A percentile compares a stretch with the other conserved stretches of the same genome.
phyloP scores from a whole-genome alignment of 2,113 vertebrate genomes.

The Himantopus leucocephalus region DNA sequence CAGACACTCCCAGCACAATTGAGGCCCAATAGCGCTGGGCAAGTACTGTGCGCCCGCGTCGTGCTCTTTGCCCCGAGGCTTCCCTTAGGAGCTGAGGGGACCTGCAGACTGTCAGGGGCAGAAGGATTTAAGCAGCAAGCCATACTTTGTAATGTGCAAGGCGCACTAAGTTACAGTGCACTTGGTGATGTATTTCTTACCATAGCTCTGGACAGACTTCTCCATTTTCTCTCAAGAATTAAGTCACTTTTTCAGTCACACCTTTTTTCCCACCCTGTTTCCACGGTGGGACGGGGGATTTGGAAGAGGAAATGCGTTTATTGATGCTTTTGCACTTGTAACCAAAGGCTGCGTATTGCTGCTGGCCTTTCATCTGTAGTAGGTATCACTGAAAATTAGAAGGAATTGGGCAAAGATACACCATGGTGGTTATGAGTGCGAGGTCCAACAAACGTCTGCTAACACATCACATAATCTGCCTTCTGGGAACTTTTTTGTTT shows the following conservation, averaged over 20 bases:
- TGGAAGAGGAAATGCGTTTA: neutral
- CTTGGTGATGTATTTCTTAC: neutral
- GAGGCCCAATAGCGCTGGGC: neutral
- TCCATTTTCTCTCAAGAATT: neutral
- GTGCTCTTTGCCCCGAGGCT: neutral
- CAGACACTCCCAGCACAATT: fast-evolving
- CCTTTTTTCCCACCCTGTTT: neutral
- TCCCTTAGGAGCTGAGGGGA: neutral
- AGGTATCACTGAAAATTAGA: neutral
- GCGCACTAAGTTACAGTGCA: fast-evolving
- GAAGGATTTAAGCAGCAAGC: neutral
- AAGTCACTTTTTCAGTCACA: neutral
- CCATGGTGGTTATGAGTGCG: fast-evolving
- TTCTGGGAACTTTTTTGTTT: neutral
- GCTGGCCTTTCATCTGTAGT: neutral
- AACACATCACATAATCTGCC: neutral
- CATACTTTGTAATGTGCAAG: neutral
- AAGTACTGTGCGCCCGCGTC: fast-evolving
- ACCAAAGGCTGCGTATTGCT: neutral
- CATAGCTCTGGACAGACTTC: neutral
- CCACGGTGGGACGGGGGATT: neutral
- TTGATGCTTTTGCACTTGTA: neutral
- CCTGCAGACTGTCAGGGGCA: fast-evolving
- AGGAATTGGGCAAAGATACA: neutral
- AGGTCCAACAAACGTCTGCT: fast-evolving